Evolutionary conservation across 2,113 vertebrate genomes (phyloP), one percentile per base, ranked within the genome.

Genomic region (Nycticryphes semicollaris): DNA sequence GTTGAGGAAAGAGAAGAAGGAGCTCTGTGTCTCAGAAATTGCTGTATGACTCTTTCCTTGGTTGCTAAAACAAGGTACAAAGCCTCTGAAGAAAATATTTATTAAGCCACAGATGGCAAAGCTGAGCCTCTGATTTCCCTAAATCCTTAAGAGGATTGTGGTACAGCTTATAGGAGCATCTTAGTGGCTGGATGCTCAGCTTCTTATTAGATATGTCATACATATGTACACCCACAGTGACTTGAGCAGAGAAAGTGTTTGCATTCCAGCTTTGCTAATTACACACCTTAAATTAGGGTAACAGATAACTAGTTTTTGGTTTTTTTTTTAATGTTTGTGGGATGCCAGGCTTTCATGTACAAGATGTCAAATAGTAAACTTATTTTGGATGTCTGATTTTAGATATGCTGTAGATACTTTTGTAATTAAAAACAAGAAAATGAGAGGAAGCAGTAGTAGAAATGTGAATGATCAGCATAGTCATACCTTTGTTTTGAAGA

Each of bases 111-210:
- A 96, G 93, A 97, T 96, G 96, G 96, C 76, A 94, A 97, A 95
- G 96, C 96, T 80, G 96, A 95, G 94, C 94, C 63, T 93, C 96
- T 91, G 96, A 97, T 97, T 97, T 97, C 94, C 95, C 87, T 97
- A 97, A 97, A 96, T 94, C 96, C 92, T 95, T 97, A 97, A 97
- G 97, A 97, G 96, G 96, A 97, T 97, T 97, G 94, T 64, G 78
- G 41, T 81, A 80, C 50, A 89, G 96, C 96, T 97, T 97, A 97
- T 93, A 79, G 91, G 91, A 96, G 85, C 91, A 92, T 97, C 96
- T 97, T 89, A 97, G 95, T 95, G 92, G 80, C 91, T 95, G 94
- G 83, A 95, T 97, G 92, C 87, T 95, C 94, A 92, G 93, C 83
- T 95, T 94, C 90, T 91, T 97, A 79, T 91, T 96, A 95, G 96